Percentiles rank a stretch among this genome's conserved stretches.
These are phyloP conservation scores for Drosophila rhopaloa DNA, from an alignment of 1,140 invertebrate species.

Conservation along the genomic window DNA sequence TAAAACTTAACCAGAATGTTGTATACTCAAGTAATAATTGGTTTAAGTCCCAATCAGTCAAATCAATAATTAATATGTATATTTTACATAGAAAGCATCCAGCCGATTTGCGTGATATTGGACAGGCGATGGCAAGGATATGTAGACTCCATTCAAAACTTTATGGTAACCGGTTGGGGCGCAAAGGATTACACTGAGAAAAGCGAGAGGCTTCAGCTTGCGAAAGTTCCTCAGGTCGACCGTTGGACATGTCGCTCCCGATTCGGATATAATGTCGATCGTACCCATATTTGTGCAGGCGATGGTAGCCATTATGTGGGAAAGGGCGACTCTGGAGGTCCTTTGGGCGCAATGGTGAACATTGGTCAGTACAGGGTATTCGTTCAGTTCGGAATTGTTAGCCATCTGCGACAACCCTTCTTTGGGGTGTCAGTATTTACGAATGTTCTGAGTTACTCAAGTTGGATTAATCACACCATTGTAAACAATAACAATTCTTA, in stretches of 20 bases:
- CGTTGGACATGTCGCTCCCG: neutral
- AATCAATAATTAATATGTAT: neutral
- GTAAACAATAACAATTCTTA: neutral
- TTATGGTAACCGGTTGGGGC: constrained; percentile 4
- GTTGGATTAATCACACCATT: constrained; percentile 4
- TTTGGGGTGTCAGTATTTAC: constrained; percentile 8
- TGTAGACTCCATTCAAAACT: neutral
- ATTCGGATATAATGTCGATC: constrained; percentile 1
- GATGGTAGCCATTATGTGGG: neutral
- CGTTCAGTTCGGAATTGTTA: constrained; percentile 15
- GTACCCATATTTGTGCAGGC: constrained; percentile 6
- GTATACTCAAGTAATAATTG: neutral
- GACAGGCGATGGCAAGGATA: neutral
- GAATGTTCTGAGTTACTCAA: neutral
- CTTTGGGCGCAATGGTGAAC: neutral
- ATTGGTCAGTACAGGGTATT: neutral
- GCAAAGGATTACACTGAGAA: neutral
- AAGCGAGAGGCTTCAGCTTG: neutral
- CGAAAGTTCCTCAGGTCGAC: neutral
- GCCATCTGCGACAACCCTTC: neutral
- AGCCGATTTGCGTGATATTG: constrained; percentile 1
- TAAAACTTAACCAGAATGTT: neutral
- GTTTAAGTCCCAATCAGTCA: rapidly evolving
- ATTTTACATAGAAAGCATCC: constrained; percentile 1
- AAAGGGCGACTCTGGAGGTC: constrained; percentile 6